Percentiles rank a stretch among this genome's conserved stretches.
These are phyloP conservation scores for Scarus forsteni DNA, from an alignment of 2,797 vertebrate species.

Conservation along the genomic window DNA sequence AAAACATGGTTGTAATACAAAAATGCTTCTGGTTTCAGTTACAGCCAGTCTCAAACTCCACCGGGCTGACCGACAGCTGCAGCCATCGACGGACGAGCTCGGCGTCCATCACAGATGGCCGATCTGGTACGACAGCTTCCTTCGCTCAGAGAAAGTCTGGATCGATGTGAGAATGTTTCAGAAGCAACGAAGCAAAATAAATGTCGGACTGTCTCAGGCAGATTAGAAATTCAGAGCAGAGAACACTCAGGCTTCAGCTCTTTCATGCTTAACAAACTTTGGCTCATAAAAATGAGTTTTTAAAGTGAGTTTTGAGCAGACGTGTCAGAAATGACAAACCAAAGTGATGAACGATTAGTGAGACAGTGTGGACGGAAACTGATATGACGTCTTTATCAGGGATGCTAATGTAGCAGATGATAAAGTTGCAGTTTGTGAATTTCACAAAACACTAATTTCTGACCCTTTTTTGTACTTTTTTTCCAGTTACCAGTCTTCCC, in stretches of 20 bases:
- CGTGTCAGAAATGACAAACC: too few relatives aligned
- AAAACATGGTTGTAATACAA: neutral
- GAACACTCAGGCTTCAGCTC: neutral
- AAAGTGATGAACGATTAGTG: too few relatives aligned
- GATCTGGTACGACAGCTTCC: conserved; percentile 3
- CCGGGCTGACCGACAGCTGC: neutral
- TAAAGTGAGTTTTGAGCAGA: neutral
- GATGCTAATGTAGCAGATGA: too few relatives aligned
- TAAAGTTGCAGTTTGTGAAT: too few relatives aligned
- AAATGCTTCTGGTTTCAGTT: neutral
- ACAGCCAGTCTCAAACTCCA: neutral
- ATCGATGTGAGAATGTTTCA: neutral
- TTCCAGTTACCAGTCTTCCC: too few relatives aligned
- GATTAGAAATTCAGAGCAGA: neutral
- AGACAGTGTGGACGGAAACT: too few relatives aligned
- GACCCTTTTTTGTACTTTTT: too few relatives aligned
- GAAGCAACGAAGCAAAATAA: neutral
- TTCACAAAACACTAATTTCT: too few relatives aligned
- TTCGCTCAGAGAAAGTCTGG: neutral
- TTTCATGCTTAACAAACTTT: neutral
- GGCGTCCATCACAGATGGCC: conserved; percentile 9
- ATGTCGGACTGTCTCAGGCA: neutral
- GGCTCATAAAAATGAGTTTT: neutral
- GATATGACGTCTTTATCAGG: too few relatives aligned
- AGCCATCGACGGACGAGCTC: neutral